Percentiles rank a stretch among this genome's conserved stretches.
These are phyloP conservation scores for Mycetomoellerius zeteki DNA, from an alignment of 1,140 invertebrate species.

Conservation along the genomic window DNA sequence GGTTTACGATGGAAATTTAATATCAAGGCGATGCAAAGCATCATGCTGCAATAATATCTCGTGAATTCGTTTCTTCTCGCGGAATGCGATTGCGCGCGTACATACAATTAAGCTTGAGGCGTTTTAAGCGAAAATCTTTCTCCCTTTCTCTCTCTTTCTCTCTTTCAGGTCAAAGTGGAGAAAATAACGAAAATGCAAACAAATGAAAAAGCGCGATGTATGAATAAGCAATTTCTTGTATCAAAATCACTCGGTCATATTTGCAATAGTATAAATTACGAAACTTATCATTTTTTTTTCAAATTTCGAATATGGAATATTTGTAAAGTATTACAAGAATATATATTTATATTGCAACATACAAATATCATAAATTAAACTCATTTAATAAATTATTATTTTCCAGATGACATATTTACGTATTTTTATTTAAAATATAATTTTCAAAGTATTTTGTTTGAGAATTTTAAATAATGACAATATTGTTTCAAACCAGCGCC, in stretches of 20 bases:
- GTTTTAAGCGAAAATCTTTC: slow-evolving; percentile 68
- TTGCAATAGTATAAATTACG: not conserved
- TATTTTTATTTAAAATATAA: slow-evolving; percentile 13
- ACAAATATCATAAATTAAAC: not conserved
- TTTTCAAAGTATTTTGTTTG: not conserved
- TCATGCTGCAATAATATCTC: slow-evolving; percentile 69
- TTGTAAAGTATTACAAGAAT: not conserved
- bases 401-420: not conserved
- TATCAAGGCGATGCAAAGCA: slow-evolving; percentile 57
- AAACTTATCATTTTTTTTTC: not conserved
- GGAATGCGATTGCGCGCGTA: slow-evolving; percentile 53
- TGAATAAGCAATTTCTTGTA: not conserved
- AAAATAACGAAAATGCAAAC: slow-evolving; percentile 71
- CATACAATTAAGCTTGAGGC: slow-evolving; percentile 70
- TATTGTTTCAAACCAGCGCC: not conserved
- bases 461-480: slow-evolving; percentile 3
- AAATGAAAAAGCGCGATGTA: slow-evolving; percentile 46
- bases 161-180: slow-evolving; percentile 27
- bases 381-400: slow-evolving; percentile 13
- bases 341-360: not conserved
- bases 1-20: slow-evolving; percentile 72
- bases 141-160: not conserved
- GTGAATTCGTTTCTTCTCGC: slow-evolving; percentile 66
- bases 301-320: not conserved
- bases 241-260: not conserved